These are phyloP conservation scores for Pollicipes pollicipes DNA, from an alignment of 1,140 invertebrate species.

Conservation along the genomic window DNA sequence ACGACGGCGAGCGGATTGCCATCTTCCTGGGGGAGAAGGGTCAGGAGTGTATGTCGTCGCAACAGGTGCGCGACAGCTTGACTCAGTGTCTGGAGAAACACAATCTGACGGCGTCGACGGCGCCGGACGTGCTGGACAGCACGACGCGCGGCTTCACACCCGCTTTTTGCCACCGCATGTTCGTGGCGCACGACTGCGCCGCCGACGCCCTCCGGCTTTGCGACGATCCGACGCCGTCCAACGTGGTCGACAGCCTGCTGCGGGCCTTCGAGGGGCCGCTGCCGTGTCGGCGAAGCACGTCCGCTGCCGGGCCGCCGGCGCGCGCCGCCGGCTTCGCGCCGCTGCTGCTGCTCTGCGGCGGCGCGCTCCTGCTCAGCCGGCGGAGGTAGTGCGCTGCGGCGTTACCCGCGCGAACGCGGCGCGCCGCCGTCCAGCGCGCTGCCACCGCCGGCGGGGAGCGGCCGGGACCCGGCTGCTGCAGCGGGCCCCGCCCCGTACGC, in stretches of 20 bases:
- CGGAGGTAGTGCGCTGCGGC: too few relatives aligned
- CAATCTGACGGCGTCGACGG: neutral
- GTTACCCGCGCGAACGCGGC: too few relatives aligned
- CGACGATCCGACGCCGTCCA: neutral
- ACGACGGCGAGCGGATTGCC: neutral
- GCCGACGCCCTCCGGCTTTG: neutral
- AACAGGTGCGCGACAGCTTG: neutral
- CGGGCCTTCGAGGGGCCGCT: neutral
- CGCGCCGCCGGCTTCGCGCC: too few relatives aligned
- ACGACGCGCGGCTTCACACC: neutral
- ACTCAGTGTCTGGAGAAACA: neutral
- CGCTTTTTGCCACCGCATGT: neutral
- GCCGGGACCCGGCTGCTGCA: too few relatives aligned
- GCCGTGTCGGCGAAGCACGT: too few relatives aligned
- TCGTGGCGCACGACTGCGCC: neutral
- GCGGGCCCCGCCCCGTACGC: too few relatives aligned
- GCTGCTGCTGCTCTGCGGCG: too few relatives aligned
- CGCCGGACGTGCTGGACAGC: neutral
- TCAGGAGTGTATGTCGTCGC: neutral
- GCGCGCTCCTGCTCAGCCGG: too few relatives aligned
- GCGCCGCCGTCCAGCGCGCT: too few relatives aligned
- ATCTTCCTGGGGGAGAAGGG: neutral
- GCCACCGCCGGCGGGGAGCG: too few relatives aligned
- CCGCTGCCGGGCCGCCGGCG: too few relatives aligned
- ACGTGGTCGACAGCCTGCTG: neutral